phyloP scores from a whole-genome alignment of 92 coral and sea anemone genomes.

The Actinernus sp. region DNA sequence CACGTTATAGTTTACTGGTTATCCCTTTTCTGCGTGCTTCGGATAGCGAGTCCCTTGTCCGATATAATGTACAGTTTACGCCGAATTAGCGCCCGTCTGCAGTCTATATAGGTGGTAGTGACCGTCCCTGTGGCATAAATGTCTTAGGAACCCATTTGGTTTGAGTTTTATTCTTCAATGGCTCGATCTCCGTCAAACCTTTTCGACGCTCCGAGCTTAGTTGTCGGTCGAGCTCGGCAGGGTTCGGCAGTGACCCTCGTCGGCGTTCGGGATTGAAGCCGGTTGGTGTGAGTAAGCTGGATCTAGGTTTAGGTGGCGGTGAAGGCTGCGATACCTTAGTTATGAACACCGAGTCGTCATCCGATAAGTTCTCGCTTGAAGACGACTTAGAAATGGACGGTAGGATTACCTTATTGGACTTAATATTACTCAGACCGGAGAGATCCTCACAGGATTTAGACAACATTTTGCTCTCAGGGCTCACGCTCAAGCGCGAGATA shows the following conservation, averaged over 20 bases:
- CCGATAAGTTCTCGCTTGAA: conserved; percentile 20
- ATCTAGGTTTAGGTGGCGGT: conserved; percentile 43
- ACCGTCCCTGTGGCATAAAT: conserved; percentile 31
- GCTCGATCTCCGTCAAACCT: conserved; percentile 23
- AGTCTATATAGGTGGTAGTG: conserved; percentile 67
- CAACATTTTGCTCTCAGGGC: conserved; percentile 23
- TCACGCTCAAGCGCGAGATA: conserved; percentile 39
- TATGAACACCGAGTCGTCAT: conserved; percentile 66
- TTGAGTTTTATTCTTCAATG: conserved; percentile 37
- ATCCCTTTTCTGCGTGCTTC: too few relatives aligned
- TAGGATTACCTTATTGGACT: conserved; percentile 37
- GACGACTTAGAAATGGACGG: conserved; percentile 37
- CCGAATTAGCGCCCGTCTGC: too few relatives aligned
- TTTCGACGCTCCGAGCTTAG: conserved; percentile 60
- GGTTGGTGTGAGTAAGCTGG: conserved; percentile 50
- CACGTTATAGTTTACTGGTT: too few relatives aligned
- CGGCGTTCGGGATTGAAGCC: conserved; percentile 72
- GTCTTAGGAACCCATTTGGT: conserved; percentile 88
- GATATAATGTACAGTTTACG: too few relatives aligned
- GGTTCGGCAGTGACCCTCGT: conserved; percentile 76
- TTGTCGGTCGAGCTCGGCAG: conserved; percentile 55
- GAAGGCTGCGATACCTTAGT: conserved; percentile 56
- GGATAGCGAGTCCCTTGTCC: too few relatives aligned
- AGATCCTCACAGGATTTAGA: conserved; percentile 80
- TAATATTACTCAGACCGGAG: conserved; percentile 39